A percentile compares a stretch with the other conserved stretches of the same genome.
Evolutionary conservation across 2,888 invertebrate species (phyloP).

Genomic region (Oscheius sp.): DNA sequence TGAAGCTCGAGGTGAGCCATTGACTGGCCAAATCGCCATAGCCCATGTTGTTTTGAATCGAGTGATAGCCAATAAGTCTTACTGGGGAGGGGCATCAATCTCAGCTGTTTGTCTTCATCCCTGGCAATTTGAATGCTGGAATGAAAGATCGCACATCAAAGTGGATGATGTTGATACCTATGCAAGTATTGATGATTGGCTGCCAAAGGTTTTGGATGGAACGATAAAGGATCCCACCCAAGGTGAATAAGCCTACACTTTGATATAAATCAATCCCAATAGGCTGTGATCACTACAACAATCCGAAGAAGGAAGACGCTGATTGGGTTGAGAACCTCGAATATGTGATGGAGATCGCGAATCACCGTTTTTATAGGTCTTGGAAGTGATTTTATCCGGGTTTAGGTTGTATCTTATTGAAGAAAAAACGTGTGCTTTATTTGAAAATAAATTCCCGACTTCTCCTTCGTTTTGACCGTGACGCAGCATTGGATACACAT

Average conservation of each 20-base stretch:
- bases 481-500: too few relatives aligned
- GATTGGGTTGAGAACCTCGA: background rate
- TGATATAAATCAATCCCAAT: too few relatives aligned
- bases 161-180: background rate
- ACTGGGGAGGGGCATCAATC: slow-evolving; percentile 10
- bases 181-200: slow-evolving; percentile 1
- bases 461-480: too few relatives aligned
- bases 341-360: background rate
- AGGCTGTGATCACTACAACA: slow-evolving; percentile 19
- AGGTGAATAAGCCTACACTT: too few relatives aligned
- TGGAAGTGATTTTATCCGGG: too few relatives aligned
- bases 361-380: slow-evolving; percentile 9
- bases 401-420: too few relatives aligned
- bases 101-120: slow-evolving; percentile 11
- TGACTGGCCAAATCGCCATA: background rate
- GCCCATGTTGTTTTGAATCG: slow-evolving; percentile 17
- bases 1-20: slow-evolving; percentile 5
- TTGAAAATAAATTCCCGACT: too few relatives aligned
- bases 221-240: background rate
- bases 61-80: background rate
- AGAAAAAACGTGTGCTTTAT: too few relatives aligned
- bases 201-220: slow-evolving; percentile 4
- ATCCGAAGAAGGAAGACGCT: background rate
- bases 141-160: background rate
- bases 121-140: slow-evolving; percentile 17